A percentile compares a stretch with the other conserved stretches of the same genome.
These are phyloP conservation scores for Ophiothrix spiculata DNA, from an alignment of 35 echinoderm and acorn worm genomes.

Conservation along the genomic window DNA sequence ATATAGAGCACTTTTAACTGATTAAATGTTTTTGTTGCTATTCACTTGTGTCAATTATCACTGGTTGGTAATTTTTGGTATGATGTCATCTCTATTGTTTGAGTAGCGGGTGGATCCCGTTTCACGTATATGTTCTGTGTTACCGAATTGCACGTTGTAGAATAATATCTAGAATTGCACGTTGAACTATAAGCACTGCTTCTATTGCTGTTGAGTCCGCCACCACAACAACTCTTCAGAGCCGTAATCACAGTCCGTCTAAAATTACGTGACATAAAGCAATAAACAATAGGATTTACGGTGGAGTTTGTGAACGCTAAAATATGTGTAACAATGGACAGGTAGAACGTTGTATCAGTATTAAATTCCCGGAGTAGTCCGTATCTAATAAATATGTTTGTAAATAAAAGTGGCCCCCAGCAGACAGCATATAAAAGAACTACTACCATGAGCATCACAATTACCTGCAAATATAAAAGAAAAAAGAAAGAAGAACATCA, in stretches of 20 bases:
- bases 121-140: constrained; percentile 23
- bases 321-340: constrained; percentile 31
- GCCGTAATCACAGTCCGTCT: constrained; percentile 45
- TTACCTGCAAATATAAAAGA: constrained; percentile 58
- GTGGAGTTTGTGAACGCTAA: constrained; percentile 61
- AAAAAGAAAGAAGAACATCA: constrained; percentile 13
- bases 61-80: constrained; percentile 14
- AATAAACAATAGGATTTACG: constrained; percentile 81
- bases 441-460: constrained; percentile 57
- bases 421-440: constrained; percentile 57
- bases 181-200: background rate
- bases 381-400: constrained; percentile 6
- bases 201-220: background rate
- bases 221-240: background rate
- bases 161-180: constrained; percentile 23
- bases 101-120: background rate
- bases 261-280: constrained; percentile 89
- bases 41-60: no score
- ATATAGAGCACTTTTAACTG: no score
- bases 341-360: background rate
- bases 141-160: background rate
- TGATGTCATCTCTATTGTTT: constrained; percentile 20
- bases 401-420: constrained; percentile 58
- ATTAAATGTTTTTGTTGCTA: no score
- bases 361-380: background rate